Percentiles rank a stretch among this genome's conserved stretches.
These are phyloP conservation scores for Theretra japonica DNA, from an alignment of 2,888 invertebrate genomes.

Conservation along the genomic window DNA sequence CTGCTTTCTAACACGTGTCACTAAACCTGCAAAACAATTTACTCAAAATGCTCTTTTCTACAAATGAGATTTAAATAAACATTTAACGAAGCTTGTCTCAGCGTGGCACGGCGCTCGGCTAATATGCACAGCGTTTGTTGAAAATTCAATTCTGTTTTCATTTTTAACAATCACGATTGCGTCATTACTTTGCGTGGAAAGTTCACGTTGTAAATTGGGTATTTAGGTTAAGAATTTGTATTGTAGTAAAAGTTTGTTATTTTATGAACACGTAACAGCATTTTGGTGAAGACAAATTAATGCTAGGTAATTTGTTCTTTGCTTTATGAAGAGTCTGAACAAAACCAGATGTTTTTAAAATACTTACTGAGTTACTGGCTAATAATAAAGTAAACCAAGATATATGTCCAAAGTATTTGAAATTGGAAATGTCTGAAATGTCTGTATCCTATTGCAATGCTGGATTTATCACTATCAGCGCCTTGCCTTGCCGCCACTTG, in stretches of 20 bases:
- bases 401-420: no score
- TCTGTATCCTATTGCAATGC: no score
- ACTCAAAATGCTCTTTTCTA: not conserved
- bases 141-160: conserved; percentile 27
- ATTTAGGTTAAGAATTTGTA: conserved; percentile 10
- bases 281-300: not conserved
- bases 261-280: not conserved
- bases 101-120: conserved; percentile 5
- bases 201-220: conserved; percentile 10
- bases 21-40: not conserved
- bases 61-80: not conserved
- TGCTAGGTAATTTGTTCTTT: no score
- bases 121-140: conserved; percentile 15
- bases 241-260: not conserved
- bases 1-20: not conserved
- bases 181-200: conserved; percentile 23
- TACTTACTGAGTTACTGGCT: no score
- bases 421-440: no score
- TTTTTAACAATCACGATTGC: conserved; percentile 29
- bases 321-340: no score
- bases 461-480: no score
- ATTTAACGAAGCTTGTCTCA: conserved; percentile 7
- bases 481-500: no score
- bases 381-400: no score
- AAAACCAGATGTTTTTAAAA: no score